Base-by-base conservation (phyloP, 2,888 invertebrate species). In the Sisyra terminalis region DNA sequence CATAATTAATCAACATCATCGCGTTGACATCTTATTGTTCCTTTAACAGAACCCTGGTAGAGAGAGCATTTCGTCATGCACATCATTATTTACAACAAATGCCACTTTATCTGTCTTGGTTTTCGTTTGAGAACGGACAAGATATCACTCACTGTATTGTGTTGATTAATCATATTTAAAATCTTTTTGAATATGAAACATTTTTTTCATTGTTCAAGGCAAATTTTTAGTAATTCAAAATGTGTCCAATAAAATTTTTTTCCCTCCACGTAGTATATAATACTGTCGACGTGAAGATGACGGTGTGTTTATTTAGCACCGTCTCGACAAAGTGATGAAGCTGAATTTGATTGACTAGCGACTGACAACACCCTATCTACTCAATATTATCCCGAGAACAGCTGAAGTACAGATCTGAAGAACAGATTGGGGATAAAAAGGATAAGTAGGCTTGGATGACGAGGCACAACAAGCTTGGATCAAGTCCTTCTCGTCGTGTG, bases 21-120 rank as follows among this genome's bases (percentile, higher is more conserved):
- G 36, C 36, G 40, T 40, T 40, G 40, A 40, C 40, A 40, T 40
- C 40, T 40, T 40, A 34, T 42, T 42, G 36, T 42, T 40, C 11
- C 24, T 24, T 24, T 24, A 24, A 7, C 24, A 24, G 24, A 24
- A 24, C 24, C 24, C 24, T 24, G 24, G 5, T 24, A 24, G 24
- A 24, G 24, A 24, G 11, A 38, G 18, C 17, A 38, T 15, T 38
- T 18, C 38, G 38, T 38, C 38, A 38, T 18, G 11, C 38, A 17
- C 17, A 38, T 38, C 38, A 38, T 38, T 38, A 38, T 38, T 38
- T 38, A 38, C 38, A 17, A 17, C 17, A 38, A 17, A 18, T 38
- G 38, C 18, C 38, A 38, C 17, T 18, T 24, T 24, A 24, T 24
- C 24, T 24, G 24, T 24, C 24, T 24, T 24, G 24, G 24, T 24